These are phyloP conservation scores for Egretta garzetta DNA, from an alignment of 2,113 vertebrate genomes.

Conservation along the genomic window DNA sequence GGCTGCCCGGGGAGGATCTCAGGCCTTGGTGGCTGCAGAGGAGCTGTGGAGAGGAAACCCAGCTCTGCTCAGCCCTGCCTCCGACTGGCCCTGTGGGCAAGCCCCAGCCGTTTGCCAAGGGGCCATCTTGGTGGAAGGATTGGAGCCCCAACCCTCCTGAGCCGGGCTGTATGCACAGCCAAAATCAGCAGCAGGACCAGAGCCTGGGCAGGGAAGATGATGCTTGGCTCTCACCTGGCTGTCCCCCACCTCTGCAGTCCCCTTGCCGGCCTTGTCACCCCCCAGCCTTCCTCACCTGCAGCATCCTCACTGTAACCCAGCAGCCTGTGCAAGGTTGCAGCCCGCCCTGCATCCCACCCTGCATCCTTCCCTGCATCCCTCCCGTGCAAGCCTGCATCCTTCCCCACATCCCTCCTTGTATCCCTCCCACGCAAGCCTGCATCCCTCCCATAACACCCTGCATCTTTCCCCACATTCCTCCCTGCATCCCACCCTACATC, in stretches of 20 bases:
- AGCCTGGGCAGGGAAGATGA: not conserved
- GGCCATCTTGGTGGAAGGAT: rapidly evolving
- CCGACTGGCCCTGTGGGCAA: rapidly evolving
- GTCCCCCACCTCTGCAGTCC: not conserved
- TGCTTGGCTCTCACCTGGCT: not conserved
- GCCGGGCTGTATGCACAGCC: not conserved
- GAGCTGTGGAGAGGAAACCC: not conserved
- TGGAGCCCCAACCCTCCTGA: not conserved
- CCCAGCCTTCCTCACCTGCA: not conserved
- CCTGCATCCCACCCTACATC: not conserved
- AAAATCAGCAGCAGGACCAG: not conserved
- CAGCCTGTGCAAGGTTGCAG: not conserved
- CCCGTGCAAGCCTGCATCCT: too few relatives aligned
- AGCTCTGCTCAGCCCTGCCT: not conserved
- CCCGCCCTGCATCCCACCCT: too few relatives aligned
- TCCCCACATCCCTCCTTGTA: not conserved
- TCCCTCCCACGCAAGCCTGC: not conserved
- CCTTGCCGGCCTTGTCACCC: not conserved
- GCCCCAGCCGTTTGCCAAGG: not conserved
- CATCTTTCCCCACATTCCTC: not conserved
- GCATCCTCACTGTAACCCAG: not conserved
- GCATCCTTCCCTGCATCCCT: too few relatives aligned
- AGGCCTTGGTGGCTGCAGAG: not conserved
- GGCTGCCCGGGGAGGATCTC: rapidly evolving
- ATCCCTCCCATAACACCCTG: not conserved